These are phyloP conservation scores for Stichodactyla mertensii DNA, from an alignment of 64 coral and sea anemone genomes.

Conservation along the genomic window DNA sequence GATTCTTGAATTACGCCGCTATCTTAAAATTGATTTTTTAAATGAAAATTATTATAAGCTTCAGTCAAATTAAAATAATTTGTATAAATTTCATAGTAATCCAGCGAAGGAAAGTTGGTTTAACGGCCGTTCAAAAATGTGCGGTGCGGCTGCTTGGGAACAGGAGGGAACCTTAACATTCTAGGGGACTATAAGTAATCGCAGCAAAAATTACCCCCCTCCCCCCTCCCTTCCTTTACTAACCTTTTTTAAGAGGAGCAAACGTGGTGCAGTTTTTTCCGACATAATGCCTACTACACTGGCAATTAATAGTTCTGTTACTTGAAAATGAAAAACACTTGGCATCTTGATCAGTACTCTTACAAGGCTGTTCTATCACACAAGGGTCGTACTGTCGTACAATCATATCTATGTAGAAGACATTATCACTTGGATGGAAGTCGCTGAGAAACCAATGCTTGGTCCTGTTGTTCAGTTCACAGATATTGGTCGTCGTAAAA, in stretches of 20 bases:
- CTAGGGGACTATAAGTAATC: too few relatives aligned
- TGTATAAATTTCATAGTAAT: too few relatives aligned
- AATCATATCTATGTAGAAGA: constrained; percentile 22
- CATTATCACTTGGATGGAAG: background rate
- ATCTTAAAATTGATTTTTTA: too few relatives aligned
- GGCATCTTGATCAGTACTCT: background rate
- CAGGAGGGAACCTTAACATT: too few relatives aligned
- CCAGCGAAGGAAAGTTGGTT: too few relatives aligned
- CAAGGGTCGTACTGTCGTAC: constrained; percentile 13
- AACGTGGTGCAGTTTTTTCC: background rate
- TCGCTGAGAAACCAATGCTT: background rate
- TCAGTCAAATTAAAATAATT: too few relatives aligned
- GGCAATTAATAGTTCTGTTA: background rate
- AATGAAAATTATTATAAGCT: too few relatives aligned
- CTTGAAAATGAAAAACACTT: background rate
- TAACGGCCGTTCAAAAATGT: too few relatives aligned
- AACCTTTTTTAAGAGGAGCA: background rate
- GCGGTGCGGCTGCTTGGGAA: too few relatives aligned
- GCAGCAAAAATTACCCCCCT: too few relatives aligned
- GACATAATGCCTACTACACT: background rate
- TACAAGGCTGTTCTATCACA: background rate
- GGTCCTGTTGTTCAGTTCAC: constrained; percentile 10
- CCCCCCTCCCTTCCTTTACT: background rate
- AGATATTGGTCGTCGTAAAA: background rate
- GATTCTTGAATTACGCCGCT: too few relatives aligned